phyloP scores from a whole-genome alignment of 1,140 invertebrate genomes.

The Uloborus diversus region DNA sequence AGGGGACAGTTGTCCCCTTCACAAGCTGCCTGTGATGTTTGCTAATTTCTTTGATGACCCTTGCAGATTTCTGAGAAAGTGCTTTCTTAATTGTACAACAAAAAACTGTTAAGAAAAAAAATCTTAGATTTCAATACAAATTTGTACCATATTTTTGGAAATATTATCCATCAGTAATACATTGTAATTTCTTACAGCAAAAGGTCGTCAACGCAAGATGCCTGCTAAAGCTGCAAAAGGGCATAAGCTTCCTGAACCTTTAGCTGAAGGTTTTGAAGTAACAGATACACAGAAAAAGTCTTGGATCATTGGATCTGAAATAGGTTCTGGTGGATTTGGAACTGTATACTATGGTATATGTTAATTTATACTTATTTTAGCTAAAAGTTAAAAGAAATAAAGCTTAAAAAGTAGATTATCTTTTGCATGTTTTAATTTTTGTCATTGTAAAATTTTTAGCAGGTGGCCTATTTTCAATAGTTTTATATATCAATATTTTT shows the following conservation, averaged over 20 bases:
- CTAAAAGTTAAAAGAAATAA: not conserved
- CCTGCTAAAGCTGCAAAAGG: slow-evolving; percentile 60
- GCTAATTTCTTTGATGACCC: no score
- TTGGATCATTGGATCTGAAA: slow-evolving; percentile 87
- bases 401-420: no score
- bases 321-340: slow-evolving; percentile 47
- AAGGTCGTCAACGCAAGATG: not conserved
- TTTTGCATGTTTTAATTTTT: not conserved
- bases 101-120: no score
- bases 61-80: no score
- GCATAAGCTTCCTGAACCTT: slow-evolving; percentile 70
- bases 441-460: not conserved
- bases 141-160: no score
- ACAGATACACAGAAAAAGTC: slow-evolving; percentile 80
- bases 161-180: no score
- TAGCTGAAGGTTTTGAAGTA: slow-evolving; percentile 80
- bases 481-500: not conserved
- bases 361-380: no score
- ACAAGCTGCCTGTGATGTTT: no score
- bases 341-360: slow-evolving; percentile 40
- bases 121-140: no score
- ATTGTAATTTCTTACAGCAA: no score
- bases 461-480: not conserved
- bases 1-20: no score
- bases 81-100: no score